Evolutionary conservation across 2,888 invertebrate species (phyloP).

Genomic region (Sinotaia quadrata): DNA sequence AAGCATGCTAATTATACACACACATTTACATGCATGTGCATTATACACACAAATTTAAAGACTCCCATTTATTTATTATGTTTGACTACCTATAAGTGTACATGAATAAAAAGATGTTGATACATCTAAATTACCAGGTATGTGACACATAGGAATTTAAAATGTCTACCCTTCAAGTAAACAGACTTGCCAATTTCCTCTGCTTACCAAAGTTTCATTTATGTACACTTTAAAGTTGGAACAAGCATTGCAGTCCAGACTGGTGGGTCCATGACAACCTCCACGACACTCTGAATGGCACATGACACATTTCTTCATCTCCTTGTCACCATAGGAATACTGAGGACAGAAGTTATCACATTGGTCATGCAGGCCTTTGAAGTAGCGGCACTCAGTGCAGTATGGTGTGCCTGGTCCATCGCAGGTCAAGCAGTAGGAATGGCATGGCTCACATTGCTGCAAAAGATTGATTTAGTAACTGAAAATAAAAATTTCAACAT

Average conservation of each 20-base stretch:
- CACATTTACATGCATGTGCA: background rate
- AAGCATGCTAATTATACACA: background rate
- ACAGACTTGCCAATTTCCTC: no score
- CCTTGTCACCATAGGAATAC: conserved; percentile 87
- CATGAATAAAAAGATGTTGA: no score
- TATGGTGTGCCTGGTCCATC: conserved; percentile 88
- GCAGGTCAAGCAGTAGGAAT: conserved; percentile 90
- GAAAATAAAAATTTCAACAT: no score
- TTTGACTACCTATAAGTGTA: background rate
- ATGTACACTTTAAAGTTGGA: conserved; percentile 61
- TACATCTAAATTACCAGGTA: no score
- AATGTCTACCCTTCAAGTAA: background rate
- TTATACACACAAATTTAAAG: background rate
- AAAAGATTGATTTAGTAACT: no score
- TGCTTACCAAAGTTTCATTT: conserved; percentile 35
- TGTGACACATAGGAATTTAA: background rate
- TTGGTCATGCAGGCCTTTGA: conserved; percentile 81
- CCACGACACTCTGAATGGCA: conserved; percentile 85
- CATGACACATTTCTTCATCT: conserved; percentile 81
- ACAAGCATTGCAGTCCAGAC: conserved; percentile 60
- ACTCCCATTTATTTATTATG: background rate
- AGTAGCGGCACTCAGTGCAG: conserved; percentile 89
- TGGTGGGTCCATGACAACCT: conserved; percentile 74
- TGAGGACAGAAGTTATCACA: conserved; percentile 83
- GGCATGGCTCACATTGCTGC: conserved; percentile 88